Base-by-base conservation (phyloP, 2,888 invertebrate genomes). In the Hipparchia sbordonii region DNA sequence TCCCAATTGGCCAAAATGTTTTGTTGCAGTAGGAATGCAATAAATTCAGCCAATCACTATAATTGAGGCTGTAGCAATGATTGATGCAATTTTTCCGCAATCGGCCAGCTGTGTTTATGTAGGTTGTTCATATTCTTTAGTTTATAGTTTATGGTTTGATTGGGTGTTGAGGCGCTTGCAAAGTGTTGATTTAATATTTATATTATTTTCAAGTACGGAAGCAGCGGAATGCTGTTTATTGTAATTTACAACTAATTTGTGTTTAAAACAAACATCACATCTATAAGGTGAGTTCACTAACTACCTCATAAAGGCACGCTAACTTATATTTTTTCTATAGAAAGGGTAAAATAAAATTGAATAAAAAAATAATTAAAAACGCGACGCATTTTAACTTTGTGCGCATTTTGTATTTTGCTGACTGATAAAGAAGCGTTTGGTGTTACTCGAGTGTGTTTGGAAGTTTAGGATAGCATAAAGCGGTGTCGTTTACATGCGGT, bases 141-240 rank as follows among this genome's bases (percentile, higher is more conserved):
- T 8, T 10, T 10, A 56, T 87, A 82, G 82, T 91, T 89, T 90
- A 89, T 92, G 91, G 87, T 87, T 86, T 89, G 88, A 87, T 90
- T 91, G 89, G 89, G 88, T 91, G 89, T 91, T 86, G 86, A 87
- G 86, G 88, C 89, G 90, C 91, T 90, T 90, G 88, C 89, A 88
- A 85, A 86, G 84, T 88, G 85, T 89, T 89, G 87, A 87, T 85
- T 89, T 89, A 39, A 39, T 39, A 39, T 87, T 87, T 85, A 52
- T 52, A 65, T 65, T 65, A 65, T 65, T 65, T 87, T 84, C 86
- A 85, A 89, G 87, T 87, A 86, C 87, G 84, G 87, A 87, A 88
- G 85, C 89, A 84, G 88, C 88, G 92, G 89, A 91, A 92, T 93
- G 92, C 90, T 90, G 90, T 92, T 91, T 89, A 86, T 85, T 90